phyloP scores from a whole-genome alignment of 2,888 invertebrate species.

The Xanthorhoe spadicearia region DNA sequence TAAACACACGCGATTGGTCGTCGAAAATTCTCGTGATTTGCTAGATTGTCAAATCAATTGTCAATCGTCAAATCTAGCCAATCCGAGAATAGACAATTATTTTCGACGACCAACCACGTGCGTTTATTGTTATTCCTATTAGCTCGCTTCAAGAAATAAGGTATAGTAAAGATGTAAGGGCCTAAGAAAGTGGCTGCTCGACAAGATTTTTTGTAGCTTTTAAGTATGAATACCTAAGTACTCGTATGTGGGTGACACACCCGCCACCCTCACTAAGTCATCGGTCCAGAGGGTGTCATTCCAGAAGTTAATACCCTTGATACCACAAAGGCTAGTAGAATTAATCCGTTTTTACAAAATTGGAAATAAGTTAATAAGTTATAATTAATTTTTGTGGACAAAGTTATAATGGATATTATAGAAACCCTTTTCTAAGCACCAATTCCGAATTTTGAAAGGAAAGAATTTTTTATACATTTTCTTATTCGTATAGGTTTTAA shows the following conservation, averaged over 20 bases:
- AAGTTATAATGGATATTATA: not conserved
- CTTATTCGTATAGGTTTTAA: not conserved
- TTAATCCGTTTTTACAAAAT: not conserved
- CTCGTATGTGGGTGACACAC: not conserved
- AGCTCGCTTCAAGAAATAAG: too few relatives aligned
- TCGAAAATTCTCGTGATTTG: too few relatives aligned
- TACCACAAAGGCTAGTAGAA: not conserved
- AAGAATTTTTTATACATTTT: not conserved
- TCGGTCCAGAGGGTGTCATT: not conserved
- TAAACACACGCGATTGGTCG: too few relatives aligned
- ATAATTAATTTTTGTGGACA: not conserved
- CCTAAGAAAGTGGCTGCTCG: not conserved
- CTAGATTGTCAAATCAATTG: too few relatives aligned
- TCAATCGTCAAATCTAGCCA: too few relatives aligned
- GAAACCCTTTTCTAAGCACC: not conserved
- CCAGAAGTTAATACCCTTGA: not conserved
- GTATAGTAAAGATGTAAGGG: too few relatives aligned
- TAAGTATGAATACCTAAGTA: not conserved
- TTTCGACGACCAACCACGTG: too few relatives aligned
- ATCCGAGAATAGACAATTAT: too few relatives aligned
- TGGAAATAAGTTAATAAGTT: not conserved
- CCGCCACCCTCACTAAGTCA: not conserved
- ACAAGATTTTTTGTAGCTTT: not conserved
- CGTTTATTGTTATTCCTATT: too few relatives aligned
- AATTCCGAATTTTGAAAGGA: not conserved